Base-by-base conservation (phyloP, 2,113 vertebrate genomes). In the Mastomys natalensis region DNA sequence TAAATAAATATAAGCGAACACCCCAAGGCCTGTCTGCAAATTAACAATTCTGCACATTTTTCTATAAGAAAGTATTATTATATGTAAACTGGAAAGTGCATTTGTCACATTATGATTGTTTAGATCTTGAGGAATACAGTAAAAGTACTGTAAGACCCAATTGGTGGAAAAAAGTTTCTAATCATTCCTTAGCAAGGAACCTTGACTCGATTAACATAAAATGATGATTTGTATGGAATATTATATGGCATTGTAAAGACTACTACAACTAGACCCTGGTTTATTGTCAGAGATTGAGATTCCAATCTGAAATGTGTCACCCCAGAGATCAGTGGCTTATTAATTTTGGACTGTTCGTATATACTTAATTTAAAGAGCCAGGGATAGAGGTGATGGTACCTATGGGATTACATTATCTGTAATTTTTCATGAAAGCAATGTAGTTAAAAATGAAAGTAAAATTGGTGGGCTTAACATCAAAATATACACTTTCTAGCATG, bases 1-100 rank as follows among this genome's bases (percentile, higher is more conserved):
- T 15, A 82, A 72, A 64, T 70, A 4, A 78, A 87, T 45, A 40
- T 77, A 53, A n/a, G 26, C 51, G 34, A 70, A 37, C 12, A 68
- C 5, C 9, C 2, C 60, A 12, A 68, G 89, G 51, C 37, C 29
- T 96, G 53, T 74, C 51, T 74, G 31, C 43, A 29, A 84, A 78
- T 82, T 29, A 95, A 5, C 89, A 86, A 91, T 89, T 90, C 93
- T 74, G 1, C 26, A 85, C 4, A 45, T 55, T 95, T 81, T 43
- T 82, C 17, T 68, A 45, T 94, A 91, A 55, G 8, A 74, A 94
- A 74, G 0, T 17, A 78, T 48, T 84, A 62, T 10, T 82, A 9
- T 53, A 86, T 85, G 21, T 43, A 81, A 92, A 85, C 5, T 62
- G 51, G 7, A 95, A 66, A 53, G 37, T 58, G 3, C 0, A 11